phyloP scores from a whole-genome alignment of 2,113 vertebrate species.

The Erinaceus europaeus region DNA sequence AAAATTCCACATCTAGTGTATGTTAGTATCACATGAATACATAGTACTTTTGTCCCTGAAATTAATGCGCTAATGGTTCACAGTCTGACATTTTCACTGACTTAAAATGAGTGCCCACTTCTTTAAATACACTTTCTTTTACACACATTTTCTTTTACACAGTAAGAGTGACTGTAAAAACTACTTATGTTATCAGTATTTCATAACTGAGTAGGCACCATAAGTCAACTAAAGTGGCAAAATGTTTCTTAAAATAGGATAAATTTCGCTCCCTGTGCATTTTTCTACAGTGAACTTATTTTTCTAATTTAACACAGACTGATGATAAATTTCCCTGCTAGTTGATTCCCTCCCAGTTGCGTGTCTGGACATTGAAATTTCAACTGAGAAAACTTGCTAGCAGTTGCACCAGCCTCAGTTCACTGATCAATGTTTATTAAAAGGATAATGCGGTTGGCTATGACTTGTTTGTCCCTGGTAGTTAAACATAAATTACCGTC shows the following conservation, averaged over 20 bases:
- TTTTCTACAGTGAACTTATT: slow-evolving; percentile 1
- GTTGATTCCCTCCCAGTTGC: neutral
- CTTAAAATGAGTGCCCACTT: neutral
- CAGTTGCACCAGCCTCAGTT: neutral
- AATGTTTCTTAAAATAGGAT: slow-evolving; percentile 14
- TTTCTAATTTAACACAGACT: slow-evolving; percentile 12
- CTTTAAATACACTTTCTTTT: too few species aligned
- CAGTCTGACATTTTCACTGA: slow-evolving; percentile 22
- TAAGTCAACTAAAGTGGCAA: neutral
- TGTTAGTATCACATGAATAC: neutral
- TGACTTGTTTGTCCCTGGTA: neutral
- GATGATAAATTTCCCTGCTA: neutral
- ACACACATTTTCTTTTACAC: slow-evolving; percentile 37
- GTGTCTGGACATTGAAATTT: neutral
- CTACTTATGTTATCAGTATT: neutral
- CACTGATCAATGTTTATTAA: neutral
- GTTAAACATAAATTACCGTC: neutral
- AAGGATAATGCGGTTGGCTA: neutral
- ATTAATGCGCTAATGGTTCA: neutral
- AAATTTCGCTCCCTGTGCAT: neutral
- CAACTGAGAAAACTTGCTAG: neutral
- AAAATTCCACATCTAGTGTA: neutral
- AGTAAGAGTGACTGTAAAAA: slow-evolving; percentile 11
- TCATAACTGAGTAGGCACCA: slow-evolving; percentile 8
- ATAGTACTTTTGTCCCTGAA: neutral